These are phyloP conservation scores for Crenuchus spilurus DNA, from an alignment of 2,797 vertebrate species.

Conservation along the genomic window DNA sequence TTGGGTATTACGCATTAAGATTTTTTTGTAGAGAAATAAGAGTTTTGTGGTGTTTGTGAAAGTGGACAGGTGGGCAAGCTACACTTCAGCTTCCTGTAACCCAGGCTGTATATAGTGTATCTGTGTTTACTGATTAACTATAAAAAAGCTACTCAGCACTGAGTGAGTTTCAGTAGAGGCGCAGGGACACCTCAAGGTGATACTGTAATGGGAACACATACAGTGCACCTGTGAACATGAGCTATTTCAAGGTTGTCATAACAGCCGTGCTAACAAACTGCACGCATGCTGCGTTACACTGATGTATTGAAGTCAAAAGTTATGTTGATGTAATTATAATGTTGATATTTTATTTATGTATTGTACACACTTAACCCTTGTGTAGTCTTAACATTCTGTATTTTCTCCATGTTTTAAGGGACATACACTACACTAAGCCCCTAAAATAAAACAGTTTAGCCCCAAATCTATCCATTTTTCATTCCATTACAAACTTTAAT, in stretches of 20 bases:
- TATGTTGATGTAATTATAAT: too few relatives aligned
- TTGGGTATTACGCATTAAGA: background rate
- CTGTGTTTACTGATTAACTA: constrained; percentile 41
- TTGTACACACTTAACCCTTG: too few relatives aligned
- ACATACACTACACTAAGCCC: too few relatives aligned
- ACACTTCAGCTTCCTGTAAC: constrained; percentile 52
- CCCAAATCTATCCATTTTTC: too few relatives aligned
- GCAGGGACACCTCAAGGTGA: constrained; percentile 27
- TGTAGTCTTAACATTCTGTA: too few relatives aligned
- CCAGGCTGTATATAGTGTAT: constrained; percentile 23
- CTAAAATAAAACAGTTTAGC: too few relatives aligned
- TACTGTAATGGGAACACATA: background rate
- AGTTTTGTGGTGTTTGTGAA: constrained; percentile 35
- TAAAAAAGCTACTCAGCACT: constrained; percentile 20
- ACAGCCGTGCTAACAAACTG: too few relatives aligned
- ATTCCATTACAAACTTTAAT: too few relatives aligned
- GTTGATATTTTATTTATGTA: too few relatives aligned
- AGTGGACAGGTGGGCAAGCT: constrained; percentile 44
- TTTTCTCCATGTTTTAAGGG: too few relatives aligned
- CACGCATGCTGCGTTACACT: too few relatives aligned
- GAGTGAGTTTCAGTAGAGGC: constrained; percentile 9
- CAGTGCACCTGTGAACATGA: background rate
- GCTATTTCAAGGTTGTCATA: background rate
- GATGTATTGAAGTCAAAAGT: too few relatives aligned
- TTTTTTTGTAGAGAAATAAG: background rate